Evolutionary conservation across 2,797 vertebrate species (phyloP), one percentile per base, ranked within the genome.

Genomic region (Platalea minor): DNA sequence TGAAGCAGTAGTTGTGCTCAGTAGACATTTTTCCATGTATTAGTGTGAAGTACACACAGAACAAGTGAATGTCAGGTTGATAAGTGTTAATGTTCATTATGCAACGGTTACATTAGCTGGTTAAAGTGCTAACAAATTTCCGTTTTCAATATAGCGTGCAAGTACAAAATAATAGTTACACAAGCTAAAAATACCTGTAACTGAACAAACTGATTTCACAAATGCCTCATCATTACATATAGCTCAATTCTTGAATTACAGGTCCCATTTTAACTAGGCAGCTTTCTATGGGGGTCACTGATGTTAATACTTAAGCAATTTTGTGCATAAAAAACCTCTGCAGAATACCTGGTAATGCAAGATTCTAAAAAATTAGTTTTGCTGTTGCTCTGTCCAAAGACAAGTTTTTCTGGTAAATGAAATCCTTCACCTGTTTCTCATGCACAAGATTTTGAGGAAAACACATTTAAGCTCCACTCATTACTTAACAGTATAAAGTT

Each of bases 1-100:
- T 90, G 93, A 90, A 95, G 69, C 77, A 90, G 88, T 48, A 7
- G 24, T 33, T 89, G 57, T 76, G 70, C 89, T 91, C 85, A 76
- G n/a, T 2, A 84, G 67, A 92, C 69, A 45, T 88, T 92, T 87
- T 67, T 83, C 89, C 80, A 64, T 89, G 83, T 13, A 64, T 92
- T 79, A 75, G 88, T 45, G 37, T n/a, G 88, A 88, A 90, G 43
- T 18, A 64, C 69, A 86, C 87, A 76, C 31, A 72, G 63, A 89
- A 67, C 51, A 76, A 77, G 79, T 0, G 0, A 74, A 8, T 46
- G 81, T 17, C 81, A 50, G 69, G 73, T 84, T 3, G 1, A 3
- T 41, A 70, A 68, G 56, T 54, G 64, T 17, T 84, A 85, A 86
- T 77, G 85, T 48, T 90, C 76, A 64, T 93, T 92, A 88, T 61